A percentile compares a stretch with the other conserved stretches of the same genome.
Evolutionary conservation across 2,888 invertebrate genomes (phyloP).

Genomic region (Drosophila lutescens): DNA sequence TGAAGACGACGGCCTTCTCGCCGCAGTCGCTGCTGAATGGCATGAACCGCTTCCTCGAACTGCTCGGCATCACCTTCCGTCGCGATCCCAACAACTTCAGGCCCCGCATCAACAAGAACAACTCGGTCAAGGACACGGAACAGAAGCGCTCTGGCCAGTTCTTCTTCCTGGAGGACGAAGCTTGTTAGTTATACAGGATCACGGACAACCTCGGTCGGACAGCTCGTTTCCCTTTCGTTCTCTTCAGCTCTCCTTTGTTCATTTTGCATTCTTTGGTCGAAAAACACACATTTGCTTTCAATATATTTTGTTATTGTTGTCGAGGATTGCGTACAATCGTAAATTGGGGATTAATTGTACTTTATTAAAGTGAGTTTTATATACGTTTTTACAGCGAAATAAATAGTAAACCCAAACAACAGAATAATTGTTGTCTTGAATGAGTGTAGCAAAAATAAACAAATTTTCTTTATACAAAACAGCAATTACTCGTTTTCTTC

Average conservation of each 20-base stretch:
- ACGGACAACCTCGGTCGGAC: constrained; percentile 26
- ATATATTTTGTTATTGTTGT: constrained; percentile 64
- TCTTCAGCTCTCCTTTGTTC: constrained; percentile 39
- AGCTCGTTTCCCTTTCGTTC: constrained; percentile 36
- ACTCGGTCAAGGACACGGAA: constrained; percentile 99
- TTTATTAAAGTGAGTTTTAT: constrained; percentile 58
- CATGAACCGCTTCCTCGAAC: constrained; percentile 98
- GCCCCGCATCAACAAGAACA: constrained; percentile 98
- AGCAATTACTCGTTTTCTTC: constrained; percentile 24
- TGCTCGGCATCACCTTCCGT: constrained; percentile 98
- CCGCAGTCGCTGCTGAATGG: constrained; percentile 97
- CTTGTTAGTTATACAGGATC: constrained; percentile 39
- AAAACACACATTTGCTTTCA: constrained; percentile 46
- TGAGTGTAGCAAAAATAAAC: constrained; percentile 74
- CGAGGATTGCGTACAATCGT: constrained; percentile 48
- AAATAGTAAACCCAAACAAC: constrained; percentile 46
- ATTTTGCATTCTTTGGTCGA: constrained; percentile 54
- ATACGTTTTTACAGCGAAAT: constrained; percentile 57
- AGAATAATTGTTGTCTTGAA: constrained; percentile 43
- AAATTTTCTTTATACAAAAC: constrained; percentile 74
- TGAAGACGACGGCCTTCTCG: constrained; percentile 94
- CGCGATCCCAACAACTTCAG: constrained; percentile 99
- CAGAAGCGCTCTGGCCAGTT: constrained; percentile 99
- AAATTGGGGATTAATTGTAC: constrained; percentile 45
- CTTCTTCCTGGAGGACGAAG: constrained; percentile 97